A percentile compares a stretch with the other conserved stretches of the same genome.
These are phyloP conservation scores for Eurosta solidaginis DNA, from an alignment of 1,140 invertebrate genomes.

Conservation along the genomic window DNA sequence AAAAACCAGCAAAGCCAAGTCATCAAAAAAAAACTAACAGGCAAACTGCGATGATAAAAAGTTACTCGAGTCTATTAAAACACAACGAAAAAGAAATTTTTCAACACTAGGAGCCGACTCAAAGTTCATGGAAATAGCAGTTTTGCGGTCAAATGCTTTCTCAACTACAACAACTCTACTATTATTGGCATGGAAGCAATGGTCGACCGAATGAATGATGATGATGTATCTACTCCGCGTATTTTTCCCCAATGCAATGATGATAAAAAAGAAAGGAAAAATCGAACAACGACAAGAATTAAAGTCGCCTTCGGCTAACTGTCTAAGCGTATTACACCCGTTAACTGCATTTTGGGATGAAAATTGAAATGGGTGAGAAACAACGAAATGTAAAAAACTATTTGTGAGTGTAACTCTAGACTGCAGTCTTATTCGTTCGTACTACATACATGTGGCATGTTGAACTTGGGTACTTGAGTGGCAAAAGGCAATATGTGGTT, in stretches of 20 bases:
- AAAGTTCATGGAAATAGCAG: slow-evolving; percentile 21
- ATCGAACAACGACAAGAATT: not conserved
- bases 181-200: not conserved
- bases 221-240: not conserved
- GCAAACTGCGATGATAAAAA: not conserved
- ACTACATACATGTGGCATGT: not conserved
- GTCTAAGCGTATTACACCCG: slow-evolving; percentile 7
- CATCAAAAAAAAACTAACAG: not conserved
- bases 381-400: not conserved
- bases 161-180: not conserved
- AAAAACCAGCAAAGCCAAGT: not conserved
- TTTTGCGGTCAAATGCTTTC: slow-evolving; percentile 29
- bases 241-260: not conserved
- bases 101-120: not conserved
- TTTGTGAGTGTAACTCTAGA: not conserved
- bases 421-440: not conserved
- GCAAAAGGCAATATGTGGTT: not conserved
- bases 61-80: not conserved
- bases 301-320: not conserved
- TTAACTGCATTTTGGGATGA: not conserved
- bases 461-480: not conserved
- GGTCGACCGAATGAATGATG: no score
- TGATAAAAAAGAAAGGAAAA: not conserved
- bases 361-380: slow-evolving; percentile 1
- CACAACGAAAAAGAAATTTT: not conserved